Evolutionary conservation across 2,797 vertebrate genomes (phyloP), one percentile per base, ranked within the genome.

Genomic region (Mus spretus): DNA sequence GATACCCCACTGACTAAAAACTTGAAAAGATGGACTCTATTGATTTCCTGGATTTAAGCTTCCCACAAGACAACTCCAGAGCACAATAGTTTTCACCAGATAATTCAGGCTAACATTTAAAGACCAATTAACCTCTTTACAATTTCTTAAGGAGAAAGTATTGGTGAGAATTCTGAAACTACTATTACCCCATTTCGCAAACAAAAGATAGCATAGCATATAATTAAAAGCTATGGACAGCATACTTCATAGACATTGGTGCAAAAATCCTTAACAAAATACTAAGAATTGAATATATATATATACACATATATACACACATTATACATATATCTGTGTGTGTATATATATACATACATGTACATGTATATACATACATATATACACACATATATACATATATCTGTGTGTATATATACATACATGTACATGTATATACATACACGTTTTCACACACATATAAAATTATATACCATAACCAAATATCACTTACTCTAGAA

Each of bases 201-300:
- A 87, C 4, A 13, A 90, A 93, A 75, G 15, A 50, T 40, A 75
- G 15, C 50, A 78, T 47, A 47, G 47, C 47, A 47, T 20, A 91
- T 91, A 95, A 93, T 83, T 57, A 20, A 78, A 93, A 82, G 67
- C 13, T 63, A 37, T 3, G 44, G 55, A 89, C 44, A 77, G 57
- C 55, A n/a, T 31, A 7, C 34, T 19, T 77, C 8, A 14, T 59
- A 70, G 55, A 59, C 91, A 70, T 31, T 77, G 70, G 72, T 53
- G 13, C 10, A 90, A 72, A 83, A 37, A 37, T 93, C 34, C 77
- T 87, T 81, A 86, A 82, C 40, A 77, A 82, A 86, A 78, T 78
- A 40, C 44, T 90, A 87, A 92, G 31, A 67, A 82, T 61, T 3
- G 20, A 19, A 22, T 0, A 26, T 11, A 63, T 28, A 28, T 13